Evolutionary conservation across 2,797 vertebrate species (phyloP).

Genomic region (Pseudomugil gertrudae): DNA sequence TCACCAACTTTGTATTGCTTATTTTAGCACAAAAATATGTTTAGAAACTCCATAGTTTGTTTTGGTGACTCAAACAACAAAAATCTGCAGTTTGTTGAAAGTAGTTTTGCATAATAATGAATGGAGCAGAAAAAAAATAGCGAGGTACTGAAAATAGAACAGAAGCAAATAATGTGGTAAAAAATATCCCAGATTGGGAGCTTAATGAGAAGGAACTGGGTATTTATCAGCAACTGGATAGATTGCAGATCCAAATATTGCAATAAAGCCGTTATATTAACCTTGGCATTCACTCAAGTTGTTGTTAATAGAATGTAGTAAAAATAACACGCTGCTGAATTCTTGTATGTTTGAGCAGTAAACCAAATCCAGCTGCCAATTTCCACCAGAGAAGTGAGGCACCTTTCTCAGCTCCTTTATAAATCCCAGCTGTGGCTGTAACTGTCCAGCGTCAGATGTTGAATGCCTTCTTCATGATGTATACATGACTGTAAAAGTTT

Average conservation of each 20-base stretch:
- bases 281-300: conserved; percentile 57
- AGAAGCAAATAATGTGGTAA: conserved; percentile 35
- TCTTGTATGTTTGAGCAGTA: conserved; percentile 55
- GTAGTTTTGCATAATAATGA: conserved; percentile 23
- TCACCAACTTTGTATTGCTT: background rate
- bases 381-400: conserved; percentile 65
- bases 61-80: conserved; percentile 45
- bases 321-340: conserved; percentile 64
- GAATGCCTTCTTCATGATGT: conserved; percentile 78
- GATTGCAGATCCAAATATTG: conserved; percentile 50
- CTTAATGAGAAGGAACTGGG: conserved; percentile 35
- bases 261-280: conserved; percentile 59
- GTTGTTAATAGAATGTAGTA: conserved; percentile 65
- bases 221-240: conserved; percentile 64
- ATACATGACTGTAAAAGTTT: conserved; percentile 69
- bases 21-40: background rate
- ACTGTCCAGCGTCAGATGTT: conserved; percentile 72
- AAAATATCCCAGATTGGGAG: conserved; percentile 31
- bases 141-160: conserved; percentile 31
- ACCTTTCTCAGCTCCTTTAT: conserved; percentile 74
- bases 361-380: conserved; percentile 70
- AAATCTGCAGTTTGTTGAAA: conserved; percentile 37
- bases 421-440: conserved; percentile 80
- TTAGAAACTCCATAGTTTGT: conserved; percentile 33
- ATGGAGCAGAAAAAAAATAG: background rate